Base-by-base conservation (phyloP, 1,140 invertebrate species). In the Drosophila tsacasi region DNA sequence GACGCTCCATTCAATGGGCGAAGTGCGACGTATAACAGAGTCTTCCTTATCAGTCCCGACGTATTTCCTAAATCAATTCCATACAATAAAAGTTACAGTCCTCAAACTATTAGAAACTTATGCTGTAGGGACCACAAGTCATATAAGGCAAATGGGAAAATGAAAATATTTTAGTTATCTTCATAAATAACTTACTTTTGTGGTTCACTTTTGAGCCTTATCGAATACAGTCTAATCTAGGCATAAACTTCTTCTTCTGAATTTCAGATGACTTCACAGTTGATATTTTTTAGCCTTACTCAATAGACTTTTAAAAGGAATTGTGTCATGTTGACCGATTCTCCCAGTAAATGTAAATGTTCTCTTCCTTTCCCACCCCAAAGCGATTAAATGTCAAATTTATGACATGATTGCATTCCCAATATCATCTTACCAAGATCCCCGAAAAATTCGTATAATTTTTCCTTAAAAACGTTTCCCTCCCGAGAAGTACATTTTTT, bases 301-400 rank as follows among this genome's bases (percentile, higher is more conserved):
- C 69, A 47, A 50, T 52, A 42, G 5, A 17, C 8, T 44, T 32
- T 68, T 9, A 17, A 40, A 32, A 32, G 19, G 8, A 42, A 61
- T 21, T 7, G 19, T 30, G 21, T 61, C 67, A 60, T 42, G 32
- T 59, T 21, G 30, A 39, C 21, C 15, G 54, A 58, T 19, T 55
- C 15, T 25, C 7, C 2, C 39, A 21, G 7, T 0, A 27, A 76
- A 76, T 77, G 37, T 57, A 21, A 76, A 77, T 76, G 61, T 65
- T 52, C 44, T 8, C 50, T 5, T 30, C 2, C 10, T 2, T 42
- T 12, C 40, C 9, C 37, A 76, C 32, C 54, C 49, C 59, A 60
- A 75, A 78, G 57, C 84, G 78, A 90, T 89, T 90, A 89, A 89
- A 79, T 90, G 80, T 90, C 85, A 89, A 89, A 90, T 89, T 89